These are phyloP conservation scores for Myiopsitta monachus DNA, from an alignment of 2,113 vertebrate species.

Conservation along the genomic window DNA sequence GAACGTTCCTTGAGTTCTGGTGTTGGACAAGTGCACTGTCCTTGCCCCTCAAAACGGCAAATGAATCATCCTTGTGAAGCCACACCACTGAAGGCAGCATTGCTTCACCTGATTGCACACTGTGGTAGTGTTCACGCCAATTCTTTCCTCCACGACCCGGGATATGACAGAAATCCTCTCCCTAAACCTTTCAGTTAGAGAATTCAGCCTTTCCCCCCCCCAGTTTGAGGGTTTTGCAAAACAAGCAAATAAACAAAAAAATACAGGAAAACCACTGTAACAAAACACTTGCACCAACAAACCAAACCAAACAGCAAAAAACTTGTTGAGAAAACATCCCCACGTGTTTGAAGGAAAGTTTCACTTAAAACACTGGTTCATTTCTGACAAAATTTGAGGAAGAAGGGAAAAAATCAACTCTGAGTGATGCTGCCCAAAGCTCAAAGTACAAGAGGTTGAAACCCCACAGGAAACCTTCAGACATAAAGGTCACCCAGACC, in stretches of 20 bases:
- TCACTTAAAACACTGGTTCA: neutral
- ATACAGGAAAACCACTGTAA: accelerated
- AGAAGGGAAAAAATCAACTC: neutral
- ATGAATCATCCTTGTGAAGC: neutral
- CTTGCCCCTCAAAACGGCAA: neutral
- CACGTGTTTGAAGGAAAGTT: neutral
- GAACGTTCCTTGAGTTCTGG: neutral
- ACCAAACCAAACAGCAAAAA: neutral
- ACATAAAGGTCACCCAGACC: constrained; percentile 22
- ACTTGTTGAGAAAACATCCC: neutral
- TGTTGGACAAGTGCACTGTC: neutral
- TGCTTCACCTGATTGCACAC: neutral
- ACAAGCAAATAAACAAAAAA: neutral
- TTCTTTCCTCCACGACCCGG: neutral
- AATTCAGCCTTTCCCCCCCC: neutral
- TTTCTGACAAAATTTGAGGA: neutral
- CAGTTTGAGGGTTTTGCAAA: neutral
- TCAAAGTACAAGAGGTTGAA: neutral
- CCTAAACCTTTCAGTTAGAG: neutral
- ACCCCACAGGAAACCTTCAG: neutral
- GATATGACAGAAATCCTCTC: neutral
- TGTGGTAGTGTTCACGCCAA: neutral
- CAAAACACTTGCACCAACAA: neutral
- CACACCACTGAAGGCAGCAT: neutral
- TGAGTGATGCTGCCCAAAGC: neutral